Evolutionary conservation across 1,140 invertebrate species (phyloP), one percentile per base, ranked within the genome.

Genomic region (Drosophila fuyamai): DNA sequence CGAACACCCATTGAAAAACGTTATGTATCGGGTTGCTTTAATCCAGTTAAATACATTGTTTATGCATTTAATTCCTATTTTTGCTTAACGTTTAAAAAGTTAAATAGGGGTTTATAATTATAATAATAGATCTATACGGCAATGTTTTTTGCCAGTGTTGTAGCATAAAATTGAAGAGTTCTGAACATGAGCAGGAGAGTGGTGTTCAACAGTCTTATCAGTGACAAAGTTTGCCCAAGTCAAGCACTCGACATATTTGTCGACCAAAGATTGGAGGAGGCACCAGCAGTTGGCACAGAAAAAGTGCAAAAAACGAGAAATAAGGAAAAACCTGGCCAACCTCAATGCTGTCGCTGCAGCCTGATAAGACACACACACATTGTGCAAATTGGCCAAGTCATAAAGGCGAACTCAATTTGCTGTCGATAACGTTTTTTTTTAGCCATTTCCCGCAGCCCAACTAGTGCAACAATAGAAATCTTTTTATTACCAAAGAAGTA

Each of bases 211-310:
- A 41, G 41, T 46, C 75, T 88, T 88, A 88, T 86, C 84, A 86
- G 84, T 82, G 72, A 57, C 83, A 88, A 88, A 86, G 83, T 86
- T 86, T 86, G 84, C 72, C 59, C 79, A 83, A 80, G 81, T 58
- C 79, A 63, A 73, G 68, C 53, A 71, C 67, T 71, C 67, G 67
- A 71, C 67, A 71, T 71, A 71, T 71, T 71, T 71, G 67, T 71
- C 67, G 59, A 59, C 58, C 58, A 58, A 71, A 78, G 74, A 68
- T 73, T 62, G 55, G 41, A 55, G 59, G 36, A 71, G 76, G 9
- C 54, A 27, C 18, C 14, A 23, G 0, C 65, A 32, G 41, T 9
- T 44, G 36, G 32, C 65, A 14, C 29, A 40, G 36, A 71, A 71
- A 48, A 59, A 62, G 36, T 48, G 68, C 51, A 86, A 72, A 72